Evolutionary conservation across 2,113 vertebrate genomes (phyloP), one percentile per base, ranked within the genome.

Genomic region (Bubo bubo): DNA sequence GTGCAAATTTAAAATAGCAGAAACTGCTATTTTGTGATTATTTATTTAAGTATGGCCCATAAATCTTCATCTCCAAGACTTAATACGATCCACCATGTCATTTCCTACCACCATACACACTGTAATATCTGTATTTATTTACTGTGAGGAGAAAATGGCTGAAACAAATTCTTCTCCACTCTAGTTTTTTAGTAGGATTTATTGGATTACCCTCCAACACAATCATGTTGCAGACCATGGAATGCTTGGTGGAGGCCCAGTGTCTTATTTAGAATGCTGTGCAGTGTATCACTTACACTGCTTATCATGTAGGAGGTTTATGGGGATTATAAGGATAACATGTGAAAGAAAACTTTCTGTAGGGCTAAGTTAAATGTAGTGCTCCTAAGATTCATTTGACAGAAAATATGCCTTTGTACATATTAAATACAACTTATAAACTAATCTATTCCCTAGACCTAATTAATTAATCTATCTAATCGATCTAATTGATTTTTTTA

Each of bases 311-410:
- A 59, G 92, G 47, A 72, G 39, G 14, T 4, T 93, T 75, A 8
- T 90, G 62, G 63, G 45, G 53, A 47, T 79, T 73, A 41, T 94
- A 94, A 60, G 70, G 85, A 86, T 9, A 96, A 63, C 32, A 72
- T 70, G 35, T 70, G 47, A 80, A 41, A 41, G 37, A 60, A 95
- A 60, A 47, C 34, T 75, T 75, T 76, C 26, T 67, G 45, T 84
- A 88, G 63, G 83, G 86, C 34, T 81, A 90, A 94, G 73, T 94
- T 93, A 96, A 96, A 95, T 96, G 67, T n/a, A 91, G 16, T n/a
- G 32, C 62, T 77, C 56, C 59, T 79, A 74, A 49, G 49, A 92
- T 23, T 88, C 26, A 94, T 85, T 90, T 95, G 84, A 73, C 27
- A 91, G 73, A 91, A 94, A 91, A 21, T 63, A 73, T 60, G 24